phyloP scores from a whole-genome alignment of 1,140 invertebrate species.

The Hestina assimilis region DNA sequence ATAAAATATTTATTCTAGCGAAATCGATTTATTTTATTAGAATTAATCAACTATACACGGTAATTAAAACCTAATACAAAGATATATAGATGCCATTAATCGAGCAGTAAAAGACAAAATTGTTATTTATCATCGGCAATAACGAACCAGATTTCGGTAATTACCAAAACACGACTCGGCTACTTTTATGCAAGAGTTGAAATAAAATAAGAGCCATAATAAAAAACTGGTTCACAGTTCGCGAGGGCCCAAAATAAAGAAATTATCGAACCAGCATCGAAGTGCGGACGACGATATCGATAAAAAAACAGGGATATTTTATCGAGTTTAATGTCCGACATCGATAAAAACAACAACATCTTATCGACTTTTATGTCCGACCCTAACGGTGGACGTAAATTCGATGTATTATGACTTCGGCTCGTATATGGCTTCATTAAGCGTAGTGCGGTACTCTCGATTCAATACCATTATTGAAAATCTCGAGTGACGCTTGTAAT shows the following conservation, averaged over 20 bases:
- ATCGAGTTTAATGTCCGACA: slow-evolving; percentile 52
- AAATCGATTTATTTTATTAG: neutral
- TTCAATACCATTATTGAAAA: slow-evolving; percentile 13
- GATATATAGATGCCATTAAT: slow-evolving; percentile 23
- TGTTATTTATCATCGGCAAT: slow-evolving; percentile 38
- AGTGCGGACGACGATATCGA: slow-evolving; percentile 48
- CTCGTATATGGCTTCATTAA: slow-evolving; percentile 54
- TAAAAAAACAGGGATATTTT: slow-evolving; percentile 36
- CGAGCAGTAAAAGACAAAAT: slow-evolving; percentile 21
- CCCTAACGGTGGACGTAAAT: slow-evolving; percentile 55
- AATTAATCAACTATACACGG: slow-evolving; percentile 12
- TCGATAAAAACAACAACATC: slow-evolving; percentile 19
- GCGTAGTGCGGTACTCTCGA: slow-evolving; percentile 33
- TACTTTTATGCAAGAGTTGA: slow-evolving; percentile 28
- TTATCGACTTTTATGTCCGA: slow-evolving; percentile 56
- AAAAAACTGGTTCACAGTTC: slow-evolving; percentile 43
- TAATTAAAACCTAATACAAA: slow-evolving; percentile 22
- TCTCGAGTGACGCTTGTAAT: slow-evolving; percentile 26
- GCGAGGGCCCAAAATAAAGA: slow-evolving; percentile 52
- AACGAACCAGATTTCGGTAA: slow-evolving; percentile 36
- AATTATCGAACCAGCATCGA: slow-evolving; percentile 55
- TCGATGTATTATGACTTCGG: slow-evolving; percentile 43
- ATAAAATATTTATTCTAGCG: slow-evolving; percentile 1
- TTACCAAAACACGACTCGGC: slow-evolving; percentile 36
- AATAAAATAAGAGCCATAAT: slow-evolving; percentile 19